These are phyloP conservation scores for Carterocephalus palaemon DNA, from an alignment of 2,888 invertebrate species.

Conservation along the genomic window DNA sequence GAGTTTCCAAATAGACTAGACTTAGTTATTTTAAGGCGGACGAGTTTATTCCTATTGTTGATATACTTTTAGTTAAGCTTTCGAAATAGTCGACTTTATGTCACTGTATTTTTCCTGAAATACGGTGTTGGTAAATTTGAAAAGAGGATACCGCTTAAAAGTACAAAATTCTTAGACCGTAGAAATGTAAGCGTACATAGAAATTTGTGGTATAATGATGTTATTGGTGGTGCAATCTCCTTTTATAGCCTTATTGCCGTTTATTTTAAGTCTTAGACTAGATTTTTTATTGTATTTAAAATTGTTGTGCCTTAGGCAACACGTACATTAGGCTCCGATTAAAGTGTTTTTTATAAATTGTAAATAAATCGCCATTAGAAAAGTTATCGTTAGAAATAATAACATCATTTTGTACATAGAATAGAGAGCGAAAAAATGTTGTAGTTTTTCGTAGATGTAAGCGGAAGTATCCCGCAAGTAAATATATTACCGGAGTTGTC, in stretches of 20 bases:
- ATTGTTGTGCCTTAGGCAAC: constrained; percentile 61
- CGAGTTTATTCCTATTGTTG: constrained; percentile 55
- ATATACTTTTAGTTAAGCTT: constrained; percentile 58
- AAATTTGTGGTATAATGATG: constrained; percentile 56
- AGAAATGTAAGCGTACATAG: constrained; percentile 53
- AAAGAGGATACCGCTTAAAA: constrained; percentile 36
- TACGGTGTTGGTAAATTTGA: constrained; percentile 38
- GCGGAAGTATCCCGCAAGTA: constrained; percentile 41
- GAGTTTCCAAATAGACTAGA: constrained; percentile 58
- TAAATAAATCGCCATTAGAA: constrained; percentile 23
- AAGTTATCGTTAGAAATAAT: constrained; percentile 16
- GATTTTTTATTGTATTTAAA: constrained; percentile 44
- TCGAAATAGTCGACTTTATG: constrained; percentile 36
- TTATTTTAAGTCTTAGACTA: constrained; percentile 64
- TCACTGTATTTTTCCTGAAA: constrained; percentile 33
- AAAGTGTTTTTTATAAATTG: constrained; percentile 25
- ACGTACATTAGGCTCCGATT: constrained; percentile 34
- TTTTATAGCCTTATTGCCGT: constrained; percentile 57
- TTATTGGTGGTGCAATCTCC: constrained; percentile 78
- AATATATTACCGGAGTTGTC: constrained; percentile 31
- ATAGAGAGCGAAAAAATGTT: constrained; percentile 23
- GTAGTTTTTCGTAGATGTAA: constrained; percentile 62
- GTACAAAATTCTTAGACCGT: constrained; percentile 39
- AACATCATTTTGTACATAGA: constrained; percentile 21
- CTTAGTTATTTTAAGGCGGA: constrained; percentile 54